These are phyloP conservation scores for Andrena fulva DNA, from an alignment of 2,888 invertebrate genomes.

Conservation along the genomic window DNA sequence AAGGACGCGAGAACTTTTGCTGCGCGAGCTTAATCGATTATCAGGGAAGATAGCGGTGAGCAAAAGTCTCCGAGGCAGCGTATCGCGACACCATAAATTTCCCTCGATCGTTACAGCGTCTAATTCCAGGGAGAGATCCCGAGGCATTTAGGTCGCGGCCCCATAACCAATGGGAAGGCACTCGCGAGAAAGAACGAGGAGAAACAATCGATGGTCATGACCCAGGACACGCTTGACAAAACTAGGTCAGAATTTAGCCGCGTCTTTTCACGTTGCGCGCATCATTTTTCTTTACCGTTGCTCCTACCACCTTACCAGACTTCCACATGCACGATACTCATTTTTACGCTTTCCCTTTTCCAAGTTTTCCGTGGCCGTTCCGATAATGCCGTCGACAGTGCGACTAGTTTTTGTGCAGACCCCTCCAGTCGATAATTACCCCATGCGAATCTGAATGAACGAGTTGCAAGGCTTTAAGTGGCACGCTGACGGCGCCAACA, in stretches of 20 bases:
- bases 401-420: too few relatives aligned
- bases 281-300: constrained; percentile 63
- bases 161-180: constrained; percentile 61
- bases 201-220: constrained; percentile 75
- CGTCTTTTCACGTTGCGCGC: constrained; percentile 62
- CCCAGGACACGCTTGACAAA: constrained; percentile 69
- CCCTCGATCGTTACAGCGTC: constrained; percentile 35
- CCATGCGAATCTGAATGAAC: too few relatives aligned
- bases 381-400: too few relatives aligned
- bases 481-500: background rate
- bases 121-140: constrained; percentile 49
- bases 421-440: too few relatives aligned
- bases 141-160: constrained; percentile 69
- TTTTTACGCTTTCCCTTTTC: background rate
- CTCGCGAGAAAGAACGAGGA: constrained; percentile 38
- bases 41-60: too few relatives aligned
- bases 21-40: background rate
- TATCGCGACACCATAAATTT: constrained; percentile 39
- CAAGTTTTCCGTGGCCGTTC: too few relatives aligned
- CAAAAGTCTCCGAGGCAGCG: background rate
- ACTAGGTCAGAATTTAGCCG: constrained; percentile 71
- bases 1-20: background rate
- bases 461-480: background rate
- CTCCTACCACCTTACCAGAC: constrained; percentile 36
- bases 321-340: background rate